Conservation (phyloP, 2,888 invertebrate genomes). For the Clitarchus hookeri region DNA sequence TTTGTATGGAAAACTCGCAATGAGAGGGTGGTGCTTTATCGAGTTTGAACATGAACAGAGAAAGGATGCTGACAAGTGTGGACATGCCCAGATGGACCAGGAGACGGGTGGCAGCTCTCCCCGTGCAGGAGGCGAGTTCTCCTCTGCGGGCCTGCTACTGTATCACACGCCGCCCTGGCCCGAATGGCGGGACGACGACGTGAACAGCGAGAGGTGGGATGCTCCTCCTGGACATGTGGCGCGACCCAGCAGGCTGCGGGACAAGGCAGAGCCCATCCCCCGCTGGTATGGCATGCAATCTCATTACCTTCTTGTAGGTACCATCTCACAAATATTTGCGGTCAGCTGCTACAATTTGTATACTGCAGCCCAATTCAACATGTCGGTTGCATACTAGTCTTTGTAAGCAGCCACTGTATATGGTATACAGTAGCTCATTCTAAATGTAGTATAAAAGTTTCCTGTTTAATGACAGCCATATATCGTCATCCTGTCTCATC, state of each 20-base stretch:
- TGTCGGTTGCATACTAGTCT: too few species aligned
- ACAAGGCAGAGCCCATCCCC: neutral
- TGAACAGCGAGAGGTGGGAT: slow-evolving; percentile 4
- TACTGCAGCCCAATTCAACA: too few species aligned
- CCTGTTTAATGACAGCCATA: too few species aligned
- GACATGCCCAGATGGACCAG: neutral
- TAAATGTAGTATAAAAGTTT: too few species aligned
- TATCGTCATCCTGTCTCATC: too few species aligned
- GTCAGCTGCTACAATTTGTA: too few species aligned
- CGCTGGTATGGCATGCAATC: neutral
- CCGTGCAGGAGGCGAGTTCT: neutral
- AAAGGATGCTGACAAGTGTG: too few species aligned
- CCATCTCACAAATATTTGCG: neutral
- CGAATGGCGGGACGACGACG: neutral
- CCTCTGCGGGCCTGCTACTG: neutral
- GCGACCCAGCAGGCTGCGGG: neutral
- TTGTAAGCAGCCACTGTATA: too few species aligned
- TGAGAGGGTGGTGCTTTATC: too few species aligned
- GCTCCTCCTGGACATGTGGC: neutral
- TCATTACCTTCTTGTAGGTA: neutral
- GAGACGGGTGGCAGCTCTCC: neutral
- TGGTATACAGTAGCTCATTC: too few species aligned
- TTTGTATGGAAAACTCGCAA: too few species aligned
- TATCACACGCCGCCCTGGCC: slow-evolving; percentile 7
- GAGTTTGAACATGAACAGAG: too few species aligned